Evolutionary conservation across 1,140 invertebrate genomes (phyloP).

Genomic region (Procambarus virginalis): DNA sequence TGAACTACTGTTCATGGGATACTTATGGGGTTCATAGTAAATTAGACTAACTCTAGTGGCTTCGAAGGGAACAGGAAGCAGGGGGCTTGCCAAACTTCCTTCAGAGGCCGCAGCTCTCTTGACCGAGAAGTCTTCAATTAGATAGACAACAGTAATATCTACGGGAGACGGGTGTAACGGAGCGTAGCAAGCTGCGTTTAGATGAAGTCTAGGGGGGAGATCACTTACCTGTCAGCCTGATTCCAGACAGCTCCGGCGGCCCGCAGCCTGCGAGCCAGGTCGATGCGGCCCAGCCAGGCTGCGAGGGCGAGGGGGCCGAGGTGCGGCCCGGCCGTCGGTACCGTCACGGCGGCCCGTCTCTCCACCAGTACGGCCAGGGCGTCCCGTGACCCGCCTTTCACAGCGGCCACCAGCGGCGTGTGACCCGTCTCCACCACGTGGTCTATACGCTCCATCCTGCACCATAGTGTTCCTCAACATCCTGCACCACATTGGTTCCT

Average conservation of each 20-base stretch:
- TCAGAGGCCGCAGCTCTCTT: too few species aligned
- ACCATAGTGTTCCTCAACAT: background rate
- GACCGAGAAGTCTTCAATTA: too few species aligned
- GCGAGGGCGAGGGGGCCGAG: constrained; percentile 47
- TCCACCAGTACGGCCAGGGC: constrained; percentile 55
- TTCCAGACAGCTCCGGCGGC: constrained; percentile 53
- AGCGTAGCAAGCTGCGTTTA: too few species aligned
- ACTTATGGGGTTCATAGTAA: too few species aligned
- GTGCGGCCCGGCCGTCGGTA: constrained; percentile 37
- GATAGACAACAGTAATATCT: too few species aligned
- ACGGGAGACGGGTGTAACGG: too few species aligned
- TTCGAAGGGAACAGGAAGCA: too few species aligned
- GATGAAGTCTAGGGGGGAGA: too few species aligned
- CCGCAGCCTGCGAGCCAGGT: constrained; percentile 41
- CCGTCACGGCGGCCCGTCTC: constrained; percentile 35
- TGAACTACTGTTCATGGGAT: too few species aligned
- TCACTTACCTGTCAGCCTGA: constrained; percentile 28
- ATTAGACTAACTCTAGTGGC: too few species aligned
- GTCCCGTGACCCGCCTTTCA: constrained; percentile 35
- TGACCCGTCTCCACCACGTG: constrained; percentile 45
- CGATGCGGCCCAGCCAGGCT: constrained; percentile 32
- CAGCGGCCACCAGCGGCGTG: constrained; percentile 44
- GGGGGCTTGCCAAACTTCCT: too few species aligned
- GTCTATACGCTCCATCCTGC: constrained; percentile 50
- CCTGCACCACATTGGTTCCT: background rate